A percentile compares a stretch with the other conserved stretches of the same genome.
Evolutionary conservation across 2,888 invertebrate species (phyloP).

Genomic region (Teleogryllus oceanicus): DNA sequence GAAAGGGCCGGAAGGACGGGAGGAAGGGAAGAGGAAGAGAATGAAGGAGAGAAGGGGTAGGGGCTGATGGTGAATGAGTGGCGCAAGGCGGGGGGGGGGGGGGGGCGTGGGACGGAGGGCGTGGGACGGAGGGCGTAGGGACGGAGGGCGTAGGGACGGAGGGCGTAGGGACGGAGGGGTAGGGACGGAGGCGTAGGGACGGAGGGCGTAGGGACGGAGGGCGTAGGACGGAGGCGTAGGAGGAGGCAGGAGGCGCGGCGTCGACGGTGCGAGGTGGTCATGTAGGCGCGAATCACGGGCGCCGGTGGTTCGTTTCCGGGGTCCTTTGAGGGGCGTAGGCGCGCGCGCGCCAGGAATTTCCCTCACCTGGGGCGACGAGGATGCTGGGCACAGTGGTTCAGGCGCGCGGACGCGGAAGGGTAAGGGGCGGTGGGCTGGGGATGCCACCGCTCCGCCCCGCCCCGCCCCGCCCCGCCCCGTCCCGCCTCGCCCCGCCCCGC

Average conservation of each 20-base stretch:
- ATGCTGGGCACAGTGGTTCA: neutral
- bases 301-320: neutral
- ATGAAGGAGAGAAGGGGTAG: accelerated
- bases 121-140: neutral
- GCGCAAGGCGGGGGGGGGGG: neutral
- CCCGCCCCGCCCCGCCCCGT: too few relatives aligned
- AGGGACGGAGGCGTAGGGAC: too few relatives aligned
- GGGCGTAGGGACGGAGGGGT: neutral
- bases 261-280: neutral
- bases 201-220: neutral
- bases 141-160: neutral
- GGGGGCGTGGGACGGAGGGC: neutral
- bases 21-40: too few relatives aligned
- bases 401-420: too few relatives aligned
- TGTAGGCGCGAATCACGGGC: neutral
- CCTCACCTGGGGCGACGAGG: neutral
- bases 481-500: too few relatives aligned
- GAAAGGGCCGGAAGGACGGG: too few relatives aligned
- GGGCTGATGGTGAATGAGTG: neutral
- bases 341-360: neutral
- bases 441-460: too few relatives aligned
- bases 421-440: too few relatives aligned
- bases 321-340: neutral
- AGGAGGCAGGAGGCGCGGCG: neutral
- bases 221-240: too few relatives aligned